Conservation (phyloP, 2,888 invertebrate genomes). For the Pollenia angustigena region DNA sequence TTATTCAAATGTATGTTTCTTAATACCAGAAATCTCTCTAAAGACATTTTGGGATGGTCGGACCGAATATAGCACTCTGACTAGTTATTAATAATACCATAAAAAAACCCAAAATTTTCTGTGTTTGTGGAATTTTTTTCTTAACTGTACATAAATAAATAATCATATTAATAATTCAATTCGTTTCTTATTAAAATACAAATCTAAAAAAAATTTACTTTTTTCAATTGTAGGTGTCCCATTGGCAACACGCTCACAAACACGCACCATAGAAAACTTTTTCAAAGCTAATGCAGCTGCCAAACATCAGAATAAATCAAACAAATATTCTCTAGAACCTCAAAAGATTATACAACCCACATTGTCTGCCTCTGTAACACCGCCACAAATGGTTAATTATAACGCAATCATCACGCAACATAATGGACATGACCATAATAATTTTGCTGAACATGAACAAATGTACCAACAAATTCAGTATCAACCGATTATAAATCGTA, state of each 20-base stretch:
- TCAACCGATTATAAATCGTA: constrained; percentile 57
- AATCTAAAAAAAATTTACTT: not conserved
- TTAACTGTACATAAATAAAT: not conserved
- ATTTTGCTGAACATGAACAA: constrained; percentile 56
- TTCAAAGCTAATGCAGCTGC: constrained; percentile 80
- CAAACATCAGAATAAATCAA: constrained; percentile 67
- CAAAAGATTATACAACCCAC: constrained; percentile 63
- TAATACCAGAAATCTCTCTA: too few relatives aligned
- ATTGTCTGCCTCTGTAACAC: constrained; percentile 69
- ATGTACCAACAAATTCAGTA: constrained; percentile 56
- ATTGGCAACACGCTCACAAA: constrained; percentile 82
- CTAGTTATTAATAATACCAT: too few relatives aligned
- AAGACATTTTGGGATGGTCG: too few relatives aligned
- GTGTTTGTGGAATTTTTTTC: too few relatives aligned
- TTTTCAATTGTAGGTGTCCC: constrained; percentile 78
- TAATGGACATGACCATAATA: constrained; percentile 64
- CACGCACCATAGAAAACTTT: constrained; percentile 81
- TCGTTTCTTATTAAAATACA: too few relatives aligned
- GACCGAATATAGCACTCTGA: too few relatives aligned
- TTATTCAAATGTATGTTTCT: too few relatives aligned
- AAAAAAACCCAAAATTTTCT: too few relatives aligned
- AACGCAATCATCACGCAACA: constrained; percentile 13
- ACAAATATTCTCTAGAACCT: constrained; percentile 39
- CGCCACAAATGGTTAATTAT: constrained; percentile 54
- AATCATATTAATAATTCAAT: too few relatives aligned